Conservation (phyloP, 1,140 invertebrate species). For the Oncopodura yosiiana region DNA sequence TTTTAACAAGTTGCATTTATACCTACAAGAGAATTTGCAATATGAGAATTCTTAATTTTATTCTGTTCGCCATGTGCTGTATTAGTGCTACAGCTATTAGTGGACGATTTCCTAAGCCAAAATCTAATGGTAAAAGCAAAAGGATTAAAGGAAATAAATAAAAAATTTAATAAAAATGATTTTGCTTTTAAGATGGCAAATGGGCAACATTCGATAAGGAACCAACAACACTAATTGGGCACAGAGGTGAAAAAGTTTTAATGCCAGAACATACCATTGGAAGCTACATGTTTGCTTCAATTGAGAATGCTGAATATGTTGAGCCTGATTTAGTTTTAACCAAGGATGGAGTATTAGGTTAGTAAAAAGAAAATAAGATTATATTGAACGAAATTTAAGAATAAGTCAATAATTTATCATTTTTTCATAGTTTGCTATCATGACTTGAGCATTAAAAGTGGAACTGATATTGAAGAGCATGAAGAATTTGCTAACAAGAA, state of each 20-base stretch:
- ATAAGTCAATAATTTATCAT: conserved; percentile 16
- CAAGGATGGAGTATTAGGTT: conserved; percentile 10
- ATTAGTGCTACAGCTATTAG: no score
- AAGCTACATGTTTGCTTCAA: conserved; percentile 33
- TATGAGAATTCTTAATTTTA: no score
- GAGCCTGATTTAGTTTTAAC: conserved; percentile 36
- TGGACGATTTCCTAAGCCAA: no score
- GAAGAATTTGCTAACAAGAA: conserved; percentile 15
- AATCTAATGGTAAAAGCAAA: no score
- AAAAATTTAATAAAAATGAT: no score
- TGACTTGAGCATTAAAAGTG: conserved; percentile 30
- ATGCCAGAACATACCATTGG: conserved; percentile 36
- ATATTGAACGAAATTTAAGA: not conserved
- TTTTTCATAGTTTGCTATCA: conserved; percentile 36
- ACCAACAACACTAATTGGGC: conserved; percentile 28
- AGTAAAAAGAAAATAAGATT: not conserved
- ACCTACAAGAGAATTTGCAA: no score
- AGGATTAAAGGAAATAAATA: no score
- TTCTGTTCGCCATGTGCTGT: no score
- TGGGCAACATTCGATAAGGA: conserved; percentile 15
- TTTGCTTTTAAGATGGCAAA: no score
- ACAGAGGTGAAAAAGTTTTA: conserved; percentile 35
- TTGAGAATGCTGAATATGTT: conserved; percentile 34
- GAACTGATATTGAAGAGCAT: conserved; percentile 31
- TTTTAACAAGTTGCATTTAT: no score